Evolutionary conservation across 2,113 vertebrate genomes (phyloP), one percentile per base, ranked within the genome.

Genomic region (Corythornis vintsioides): DNA sequence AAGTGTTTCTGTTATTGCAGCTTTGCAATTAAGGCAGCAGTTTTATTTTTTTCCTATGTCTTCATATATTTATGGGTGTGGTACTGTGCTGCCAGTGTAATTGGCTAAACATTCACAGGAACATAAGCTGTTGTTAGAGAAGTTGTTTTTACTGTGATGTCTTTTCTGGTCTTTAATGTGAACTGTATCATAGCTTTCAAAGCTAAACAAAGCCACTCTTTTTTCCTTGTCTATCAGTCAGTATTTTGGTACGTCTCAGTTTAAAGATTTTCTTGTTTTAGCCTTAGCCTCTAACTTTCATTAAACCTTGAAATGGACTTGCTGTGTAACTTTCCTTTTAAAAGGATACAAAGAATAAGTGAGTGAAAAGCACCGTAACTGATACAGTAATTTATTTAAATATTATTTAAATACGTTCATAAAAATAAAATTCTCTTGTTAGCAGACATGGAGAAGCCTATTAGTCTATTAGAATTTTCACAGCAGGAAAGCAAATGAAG

Each of bases 381-480:
- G 76, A 18, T 57, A 35, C 22, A 13, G 25, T 26, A 52, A 52
- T 52, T 52, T 52, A 52, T 52, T 52, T 52, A 87, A 91, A 77
- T 77, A 52, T 48, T 48, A 48, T 83, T 91, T 75, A 87, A 91
- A 77, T 77, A 52, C 60, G 73, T 10, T 29, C 31, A 80, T 86
- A 53, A 89, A 67, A 61, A 61, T 59, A 50, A 82, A 53, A 50
- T 74, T 77, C 45, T 83, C 63, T 28, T 75, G 61, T 83, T 94
- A 90, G 57, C 15, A 86, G 85, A 88, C 57, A 53, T 2, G 20
- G 82, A 82, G 79, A 72, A 84, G 52, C 57, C 53, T 66, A 5
- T 80, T 91, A 92, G 57, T 45, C 31, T 87, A 1, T 63, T 66
- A 81, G 77, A 91, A 43, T 92, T 83, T 84, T 92, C 93, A 90